Base-by-base conservation (phyloP, 92 coral and sea anemone species). In the Parazoanthus atlanticus region DNA sequence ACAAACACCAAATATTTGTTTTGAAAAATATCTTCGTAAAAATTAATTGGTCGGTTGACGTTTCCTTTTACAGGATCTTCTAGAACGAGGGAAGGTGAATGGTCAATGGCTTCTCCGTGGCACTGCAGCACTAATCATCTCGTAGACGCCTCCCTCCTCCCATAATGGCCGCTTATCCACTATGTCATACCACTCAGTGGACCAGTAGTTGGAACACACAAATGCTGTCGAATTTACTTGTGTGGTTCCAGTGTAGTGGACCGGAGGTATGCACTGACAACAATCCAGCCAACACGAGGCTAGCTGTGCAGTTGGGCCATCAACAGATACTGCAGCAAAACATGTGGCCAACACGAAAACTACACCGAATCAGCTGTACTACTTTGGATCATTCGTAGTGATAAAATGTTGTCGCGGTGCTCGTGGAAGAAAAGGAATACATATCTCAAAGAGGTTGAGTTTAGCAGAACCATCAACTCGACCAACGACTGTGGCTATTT, bases 41-140 rank as follows among this genome's bases (percentile, higher is more conserved):
- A 65, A 11, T 86, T 25, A n/a, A 0, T 40, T 40, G 74, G 11
- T 33, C 77, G 64, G 36, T 66, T 34, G 33, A 6, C 8, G 56
- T 61, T 70, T 54, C 34, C 38, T 89, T 38, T 38, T 86, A 40
- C 65, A 95, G 98, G 96, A 95, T 84, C 94, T 95, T 40, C 89
- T 95, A 0, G 98, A 95, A 86, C 89, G 92, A 67, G 88, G 91
- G 2, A 91, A 92, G 47, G 58, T 85, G 54, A 70, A 41, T 56
- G 73, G 89, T 21, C 91, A 88, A 33, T 95, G 93, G 92, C 93
- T 76, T 87, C 90, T 95, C 9, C 90, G 94, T 64, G 98, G 98
- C 49, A 95, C 93, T 36, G 92, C 96, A 17, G 81, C 91, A 58
- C 49, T 93, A 46, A 33, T 95, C 33, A 38, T 56, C 64, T 54